Evolutionary conservation across 2,888 invertebrate genomes (phyloP).

Genomic region (Mylabris sibirica): DNA sequence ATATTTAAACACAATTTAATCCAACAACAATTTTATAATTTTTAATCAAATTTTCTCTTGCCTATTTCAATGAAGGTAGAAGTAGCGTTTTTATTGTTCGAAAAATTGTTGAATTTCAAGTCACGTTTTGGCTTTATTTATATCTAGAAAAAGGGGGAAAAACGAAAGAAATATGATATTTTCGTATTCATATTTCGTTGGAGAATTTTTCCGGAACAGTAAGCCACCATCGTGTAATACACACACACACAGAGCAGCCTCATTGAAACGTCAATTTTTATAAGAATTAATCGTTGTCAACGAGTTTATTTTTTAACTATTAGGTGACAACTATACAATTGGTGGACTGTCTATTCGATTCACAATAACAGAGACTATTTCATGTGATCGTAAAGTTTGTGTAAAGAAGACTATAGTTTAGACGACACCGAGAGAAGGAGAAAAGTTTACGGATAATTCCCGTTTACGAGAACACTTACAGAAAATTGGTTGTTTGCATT

Average conservation of each 20-base stretch:
- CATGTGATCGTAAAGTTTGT: conserved; percentile 41
- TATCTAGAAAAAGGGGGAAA: background rate
- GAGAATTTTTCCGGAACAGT: conserved; percentile 23
- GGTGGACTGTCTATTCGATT: conserved; percentile 23
- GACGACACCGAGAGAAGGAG: conserved; percentile 10
- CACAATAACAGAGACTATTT: conserved; percentile 41
- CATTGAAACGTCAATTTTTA: background rate
- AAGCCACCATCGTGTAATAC: no score
- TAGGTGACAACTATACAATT: conserved; percentile 37
- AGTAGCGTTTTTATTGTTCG: conserved; percentile 13
- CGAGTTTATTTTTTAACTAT: background rate
- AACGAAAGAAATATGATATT: conserved; percentile 25
- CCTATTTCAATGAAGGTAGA: conserved; percentile 5
- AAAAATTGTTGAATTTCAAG: conserved; percentile 22
- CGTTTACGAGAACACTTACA: conserved; percentile 32
- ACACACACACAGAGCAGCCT: conserved; percentile 6
- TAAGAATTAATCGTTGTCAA: background rate
- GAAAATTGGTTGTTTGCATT: conserved; percentile 31
- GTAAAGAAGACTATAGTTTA: conserved; percentile 30
- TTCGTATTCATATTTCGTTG: conserved; percentile 29
- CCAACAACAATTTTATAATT: conserved; percentile 11
- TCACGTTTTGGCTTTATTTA: conserved; percentile 27
- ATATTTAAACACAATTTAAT: conserved; percentile 1
- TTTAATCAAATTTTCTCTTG: background rate
- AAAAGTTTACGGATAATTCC: conserved; percentile 35